Evolutionary conservation across 2,797 vertebrate genomes (phyloP), one percentile per base, ranked within the genome.

Genomic region (Aplochiton taeniatus): DNA sequence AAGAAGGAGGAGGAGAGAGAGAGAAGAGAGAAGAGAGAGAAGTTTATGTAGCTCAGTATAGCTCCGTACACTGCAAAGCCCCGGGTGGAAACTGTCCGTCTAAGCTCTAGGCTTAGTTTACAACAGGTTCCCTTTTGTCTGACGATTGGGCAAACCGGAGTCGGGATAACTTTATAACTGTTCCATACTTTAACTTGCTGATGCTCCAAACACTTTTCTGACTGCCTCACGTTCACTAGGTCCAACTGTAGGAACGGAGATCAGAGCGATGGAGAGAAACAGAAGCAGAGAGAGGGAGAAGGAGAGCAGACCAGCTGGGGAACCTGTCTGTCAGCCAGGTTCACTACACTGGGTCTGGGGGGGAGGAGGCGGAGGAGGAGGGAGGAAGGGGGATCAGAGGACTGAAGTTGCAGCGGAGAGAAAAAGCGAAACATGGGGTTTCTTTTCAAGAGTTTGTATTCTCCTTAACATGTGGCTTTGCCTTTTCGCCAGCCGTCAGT

Each of bases 381-480:
- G 11, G 12, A n/a, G 52, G 13, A 4, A 20, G 54, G 45, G 52
- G n/a, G 64, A 7, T n/a, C n/a, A 14, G 7, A n/a, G 55, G 17
- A 31, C 0, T 31, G 43, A 43, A 20, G 9, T 47, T 14, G 46
- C 31, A 4, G 17, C 11, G 41, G 8, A 16, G 42, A 11, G 56
- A 46, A 59, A 55, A 31, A 55, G 58, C 11, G 63, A 48, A 41
- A 49, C 62, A 11, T 41, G 43, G 42, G 19, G 53, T 20, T 72
- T 73, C 77, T 69, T 72, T 77, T 77, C 75, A 42, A 46, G 58
- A 75, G 75, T 77, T 74, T 74, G 76, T 74, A 76, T 79, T 81
- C 71, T 70, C 78, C 80, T 81, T 78, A 75, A 78, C 81, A 75
- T 69, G 73, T 63, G 58, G 68, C 65, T 72, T 71, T 63, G 77